Percentiles rank a stretch among this genome's conserved stretches.
These are phyloP conservation scores for Ciona savignyi DNA, from an alignment of 23 tunicate genomes.

Conservation along the genomic window DNA sequence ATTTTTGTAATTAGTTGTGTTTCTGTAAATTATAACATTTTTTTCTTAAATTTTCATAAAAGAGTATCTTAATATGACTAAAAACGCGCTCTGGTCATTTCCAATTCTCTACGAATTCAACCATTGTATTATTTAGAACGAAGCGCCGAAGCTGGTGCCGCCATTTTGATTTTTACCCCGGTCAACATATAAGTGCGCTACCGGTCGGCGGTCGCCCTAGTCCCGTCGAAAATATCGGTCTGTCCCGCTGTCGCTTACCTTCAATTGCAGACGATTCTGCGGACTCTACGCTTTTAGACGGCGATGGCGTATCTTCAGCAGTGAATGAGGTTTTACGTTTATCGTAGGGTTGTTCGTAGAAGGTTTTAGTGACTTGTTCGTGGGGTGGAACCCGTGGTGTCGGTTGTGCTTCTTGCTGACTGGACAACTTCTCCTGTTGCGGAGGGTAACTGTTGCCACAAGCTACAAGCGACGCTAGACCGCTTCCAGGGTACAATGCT, in stretches of 20 bases:
- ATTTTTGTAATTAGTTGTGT: too few relatives aligned
- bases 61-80: too few relatives aligned
- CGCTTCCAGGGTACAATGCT: conserved; percentile 71
- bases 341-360: background rate
- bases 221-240: background rate
- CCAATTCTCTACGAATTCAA: too few relatives aligned
- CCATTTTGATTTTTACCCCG: background rate
- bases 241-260: conserved; percentile 13
- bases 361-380: background rate
- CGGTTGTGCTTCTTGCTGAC: background rate
- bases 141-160: background rate
- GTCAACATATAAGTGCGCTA: too few relatives aligned
- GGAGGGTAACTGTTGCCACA: conserved; percentile 39
- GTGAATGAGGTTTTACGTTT: background rate
- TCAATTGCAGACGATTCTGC: conserved; percentile 27
- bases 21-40: too few relatives aligned
- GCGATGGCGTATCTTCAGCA: conserved; percentile 22
- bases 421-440: background rate
- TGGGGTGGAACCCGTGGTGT: too few relatives aligned
- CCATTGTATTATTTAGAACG: too few relatives aligned
- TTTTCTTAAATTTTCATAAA: too few relatives aligned
- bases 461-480: conserved; percentile 78
- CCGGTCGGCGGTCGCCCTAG: background rate
- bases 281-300: conserved; percentile 40
- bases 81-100: too few relatives aligned